Base-by-base conservation (phyloP, 2,888 invertebrate species). In the Drosophila anceps region DNA sequence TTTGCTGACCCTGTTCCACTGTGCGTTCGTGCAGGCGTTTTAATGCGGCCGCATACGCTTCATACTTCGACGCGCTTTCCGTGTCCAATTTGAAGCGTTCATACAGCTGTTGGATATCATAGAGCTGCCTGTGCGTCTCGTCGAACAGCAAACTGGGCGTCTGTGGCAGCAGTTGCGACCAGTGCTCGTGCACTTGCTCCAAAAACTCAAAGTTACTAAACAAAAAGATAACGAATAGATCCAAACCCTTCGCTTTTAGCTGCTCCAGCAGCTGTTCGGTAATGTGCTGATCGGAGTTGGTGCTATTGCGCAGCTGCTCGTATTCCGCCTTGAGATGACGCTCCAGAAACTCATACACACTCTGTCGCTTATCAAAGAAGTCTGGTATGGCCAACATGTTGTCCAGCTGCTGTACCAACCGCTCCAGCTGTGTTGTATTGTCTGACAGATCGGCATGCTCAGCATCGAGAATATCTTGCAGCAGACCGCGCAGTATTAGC, bases 121-220 rank as follows among this genome's bases (percentile, higher is more conserved):
- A 87, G 7, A 91, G 58, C 9, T 72, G 81, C 1, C 83, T 74
- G 2, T 82, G 62, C 0, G 62, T 75, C 5, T 73, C 75, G 13
- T 87, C 85, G 41, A 81, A 76, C 0, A 79, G 68, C 33, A 81
- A 13, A 9, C 69, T 75, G 39, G 76, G 66, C 20, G 76, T 55
- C 48, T 85, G 74, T 1, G 87, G 79, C 62, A 92, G 13, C 35
- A 90, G 37, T 1, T 69, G 58, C 0, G 61, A 18, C 92, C 92
- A 91, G 8, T 91, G 82, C 15, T 81, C 73, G 50, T 91, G 91
- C 24, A 91, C 73, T 35, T 82, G 84, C 35, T 91, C 92, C 6
- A 91, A 66, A 24, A 91, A 91, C 61, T 91, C 92, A 65, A 91
- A 91, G 58, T 91, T 92, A 57, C 92, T 92, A 10, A 91, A 91